Base-by-base conservation (phyloP, 2,888 invertebrate species). In the Latheticus oryzae region DNA sequence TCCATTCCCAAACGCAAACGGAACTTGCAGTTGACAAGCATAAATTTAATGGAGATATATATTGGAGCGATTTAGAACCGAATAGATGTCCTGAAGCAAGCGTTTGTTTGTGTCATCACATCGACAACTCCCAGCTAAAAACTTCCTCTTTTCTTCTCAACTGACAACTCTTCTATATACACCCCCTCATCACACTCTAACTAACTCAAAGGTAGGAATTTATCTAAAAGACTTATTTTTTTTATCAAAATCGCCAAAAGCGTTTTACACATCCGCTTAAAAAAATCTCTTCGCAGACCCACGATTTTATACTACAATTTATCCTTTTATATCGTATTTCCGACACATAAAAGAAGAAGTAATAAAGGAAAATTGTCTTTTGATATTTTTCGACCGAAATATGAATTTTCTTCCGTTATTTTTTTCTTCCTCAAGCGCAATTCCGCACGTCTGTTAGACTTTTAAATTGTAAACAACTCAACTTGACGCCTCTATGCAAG, bases 51-150 rank as follows among this genome's bases (percentile, higher is more conserved):
- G 64, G 64, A 66, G 63, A 67, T 64, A 58, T 62, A 64, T 62
- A 60, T 54, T 58, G 54, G 59, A 59, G 28, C 54, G 55, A 60
- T 60, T 52, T 56, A 56, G 47, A 56, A 65, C 58, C 63, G 63
- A 70, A 68, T 66, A 64, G 68, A 66, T 71, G 66, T 65, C 71
- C 65, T 61, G 57, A 69, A 69, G 67, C 63, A 64, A 69, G 64
- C 69, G 68, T 70, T 72, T 70, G 70, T 71, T 69, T 69, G 65
- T 68, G 66, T 67, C 68, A 64, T 66, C 66, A 60, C 62, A 63
- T 66, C 59, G 64, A 62, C 61, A 63, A 56, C 53, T 28, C 35
- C 26, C 11, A 38, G 40, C 60, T 52, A 37, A 35, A 45, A 56
- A 47, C 42, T 45, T 48, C 54, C 48, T 53, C 24, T 30, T 26